Evolutionary conservation across 2,113 vertebrate species (phyloP), one percentile per base, ranked within the genome.

Genomic region (Neogale vison): DNA sequence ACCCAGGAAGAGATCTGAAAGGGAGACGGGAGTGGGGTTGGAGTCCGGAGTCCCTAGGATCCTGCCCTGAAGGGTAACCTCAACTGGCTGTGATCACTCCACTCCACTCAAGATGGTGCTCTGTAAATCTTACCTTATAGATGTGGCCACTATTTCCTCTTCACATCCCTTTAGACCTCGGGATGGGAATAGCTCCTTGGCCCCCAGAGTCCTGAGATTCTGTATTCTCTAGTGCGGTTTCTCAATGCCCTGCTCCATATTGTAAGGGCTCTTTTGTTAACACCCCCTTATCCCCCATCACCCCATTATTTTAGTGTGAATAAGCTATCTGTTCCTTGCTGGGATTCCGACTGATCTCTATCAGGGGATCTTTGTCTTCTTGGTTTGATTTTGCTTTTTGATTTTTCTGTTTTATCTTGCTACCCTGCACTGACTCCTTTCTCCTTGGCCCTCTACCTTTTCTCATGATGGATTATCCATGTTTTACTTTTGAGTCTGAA

Each of bases 101-200:
- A 42, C n/a, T 45, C 13, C 5, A 29, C 9, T 52, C 13, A 12
- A 9, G 15, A 1, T 23, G 20, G 15, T 3, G 8, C 6, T 45
- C 47, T 61, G 31, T 5, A 76, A 71, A 26, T 55, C 74, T 76
- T 13, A 6, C 15, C 59, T 92, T 23, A 7, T 5, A 61, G 31
- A 10, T 63, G 6, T n/a, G 29, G 24, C 63, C 31, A 36, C 21
- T 15, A 3, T 7, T 69, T n/a, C 80, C 24, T 36, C 31, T 74
- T 86, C 20, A n/a, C 5, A 21, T 24, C 52, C 17, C 34, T 52
- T 39, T 11, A 6, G 23, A 67, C 10, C 2, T 7, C 11, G 4
- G 36, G 3, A 3, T 79, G 18, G 20, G 20, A 14, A 39, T 10
- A 34, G 36, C 0, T 12, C 1, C 42, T 34, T 0, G 0, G 13